Percentiles rank a stretch among this genome's conserved stretches.
These are phyloP conservation scores for Agonopterix heracliana DNA, from an alignment of 2,888 invertebrate species.

Conservation along the genomic window DNA sequence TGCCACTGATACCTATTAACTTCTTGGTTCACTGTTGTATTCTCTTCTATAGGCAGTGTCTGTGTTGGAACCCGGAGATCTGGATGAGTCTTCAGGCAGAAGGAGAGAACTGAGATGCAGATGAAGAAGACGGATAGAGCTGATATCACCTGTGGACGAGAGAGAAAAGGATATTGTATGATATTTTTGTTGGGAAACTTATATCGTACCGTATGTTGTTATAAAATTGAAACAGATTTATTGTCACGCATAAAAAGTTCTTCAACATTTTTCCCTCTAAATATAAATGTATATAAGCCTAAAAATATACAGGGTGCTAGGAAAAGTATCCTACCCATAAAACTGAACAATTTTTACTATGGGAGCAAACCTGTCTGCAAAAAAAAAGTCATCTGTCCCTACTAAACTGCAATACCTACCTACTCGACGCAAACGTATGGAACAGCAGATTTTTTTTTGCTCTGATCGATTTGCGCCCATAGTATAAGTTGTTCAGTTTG, in stretches of 20 bases:
- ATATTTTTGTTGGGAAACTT: not conserved
- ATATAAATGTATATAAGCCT: no score
- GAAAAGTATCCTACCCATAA: no score
- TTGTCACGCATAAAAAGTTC: not conserved
- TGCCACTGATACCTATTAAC: slow-evolving; percentile 52
- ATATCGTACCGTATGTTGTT: not conserved
- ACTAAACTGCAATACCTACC: no score
- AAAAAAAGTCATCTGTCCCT: no score
- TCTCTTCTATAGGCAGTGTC: slow-evolving; percentile 18
- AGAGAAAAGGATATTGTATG: not conserved
- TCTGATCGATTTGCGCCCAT: no score
- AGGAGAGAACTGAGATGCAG: slow-evolving; percentile 95
- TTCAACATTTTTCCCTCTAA: no score
- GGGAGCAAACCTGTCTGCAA: no score
- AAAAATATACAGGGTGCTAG: no score
- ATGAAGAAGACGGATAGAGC: slow-evolving; percentile 97
- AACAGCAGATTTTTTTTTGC: no score
- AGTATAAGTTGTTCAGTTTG: no score
- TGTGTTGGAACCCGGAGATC: slow-evolving; percentile 80
- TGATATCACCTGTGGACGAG: slow-evolving; percentile 84
- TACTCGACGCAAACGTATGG: no score
- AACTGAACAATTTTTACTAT: no score
- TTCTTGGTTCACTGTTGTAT: slow-evolving; percentile 23
- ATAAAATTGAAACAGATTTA: not conserved
- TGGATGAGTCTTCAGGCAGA: slow-evolving; percentile 97